These are phyloP conservation scores for Neoscelio sp. DNA, from an alignment of 2,888 invertebrate genomes.

Conservation along the genomic window DNA sequence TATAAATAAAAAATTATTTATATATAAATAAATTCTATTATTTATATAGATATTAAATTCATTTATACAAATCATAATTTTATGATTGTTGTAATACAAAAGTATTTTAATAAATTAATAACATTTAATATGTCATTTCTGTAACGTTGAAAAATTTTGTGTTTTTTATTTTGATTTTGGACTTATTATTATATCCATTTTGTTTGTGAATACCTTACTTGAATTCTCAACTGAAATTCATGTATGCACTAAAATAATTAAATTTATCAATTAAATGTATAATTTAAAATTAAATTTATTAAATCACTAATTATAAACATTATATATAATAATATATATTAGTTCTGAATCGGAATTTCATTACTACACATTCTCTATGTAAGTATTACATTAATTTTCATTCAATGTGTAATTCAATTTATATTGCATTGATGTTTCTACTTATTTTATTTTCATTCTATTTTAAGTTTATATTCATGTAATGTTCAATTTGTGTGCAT, in stretches of 20 bases:
- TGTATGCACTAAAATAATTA: neutral
- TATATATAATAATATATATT: neutral
- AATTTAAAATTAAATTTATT: neutral
- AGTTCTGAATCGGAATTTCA: too few relatives aligned
- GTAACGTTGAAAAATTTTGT: neutral
- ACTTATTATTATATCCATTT: neutral
- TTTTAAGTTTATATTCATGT: neutral
- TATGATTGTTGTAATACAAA: neutral
- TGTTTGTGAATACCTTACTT: neutral
- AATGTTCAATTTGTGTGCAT: neutral
- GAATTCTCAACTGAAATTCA: neutral
- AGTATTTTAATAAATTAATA: neutral
- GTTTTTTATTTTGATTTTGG: neutral
- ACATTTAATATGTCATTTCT: neutral
- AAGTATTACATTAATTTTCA: neutral
- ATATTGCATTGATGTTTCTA: neutral
- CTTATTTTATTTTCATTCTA: neutral
- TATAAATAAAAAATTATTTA: neutral
- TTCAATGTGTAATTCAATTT: neutral
- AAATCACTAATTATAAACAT: neutral
- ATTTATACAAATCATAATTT: neutral
- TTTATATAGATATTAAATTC: neutral
- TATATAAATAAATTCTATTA: too few relatives aligned
- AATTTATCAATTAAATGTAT: neutral
- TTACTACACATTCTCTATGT: too few relatives aligned